phyloP scores from a whole-genome alignment of 2,113 vertebrate genomes.

The Leptobrachium ailaonicum region DNA sequence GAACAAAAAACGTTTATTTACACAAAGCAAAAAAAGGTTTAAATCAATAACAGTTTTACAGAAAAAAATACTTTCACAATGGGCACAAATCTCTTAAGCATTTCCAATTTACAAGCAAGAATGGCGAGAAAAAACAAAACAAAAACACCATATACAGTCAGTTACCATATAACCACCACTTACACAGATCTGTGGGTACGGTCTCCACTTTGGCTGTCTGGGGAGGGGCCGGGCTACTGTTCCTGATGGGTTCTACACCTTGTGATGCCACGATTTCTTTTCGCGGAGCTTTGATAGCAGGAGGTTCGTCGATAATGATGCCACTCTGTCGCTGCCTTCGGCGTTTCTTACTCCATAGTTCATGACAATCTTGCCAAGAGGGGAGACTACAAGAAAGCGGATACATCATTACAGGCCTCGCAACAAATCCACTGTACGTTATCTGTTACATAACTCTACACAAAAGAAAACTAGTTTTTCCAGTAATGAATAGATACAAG shows the following conservation, averaged over 20 bases:
- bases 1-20: too few relatives aligned
- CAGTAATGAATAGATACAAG: too few relatives aligned
- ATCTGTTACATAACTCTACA: too few relatives aligned
- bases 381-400: slow-evolving; percentile 77
- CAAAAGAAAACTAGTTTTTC: too few relatives aligned
- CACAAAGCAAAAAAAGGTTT: too few relatives aligned
- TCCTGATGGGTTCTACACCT: slow-evolving; percentile 80
- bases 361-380: slow-evolving; percentile 96
- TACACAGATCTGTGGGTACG: slow-evolving; percentile 23
- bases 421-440: too few relatives aligned
- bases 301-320: slow-evolving; percentile 78
- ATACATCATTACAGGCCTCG: not conserved
- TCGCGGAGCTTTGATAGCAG: slow-evolving; percentile 83
- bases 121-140: too few relatives aligned
- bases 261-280: slow-evolving; percentile 83
- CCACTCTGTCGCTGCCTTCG: slow-evolving; percentile 90
- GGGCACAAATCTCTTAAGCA: too few relatives aligned
- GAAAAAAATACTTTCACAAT: not conserved
- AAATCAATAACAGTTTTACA: too few relatives aligned
- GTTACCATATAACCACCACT: not conserved
- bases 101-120: too few relatives aligned
- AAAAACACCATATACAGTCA: too few relatives aligned
- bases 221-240: slow-evolving; percentile 76
- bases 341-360: slow-evolving; percentile 97
- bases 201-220: slow-evolving; percentile 71